Evolutionary conservation across 1,140 invertebrate species (phyloP).

Genomic region (Oscheius sp.): DNA sequence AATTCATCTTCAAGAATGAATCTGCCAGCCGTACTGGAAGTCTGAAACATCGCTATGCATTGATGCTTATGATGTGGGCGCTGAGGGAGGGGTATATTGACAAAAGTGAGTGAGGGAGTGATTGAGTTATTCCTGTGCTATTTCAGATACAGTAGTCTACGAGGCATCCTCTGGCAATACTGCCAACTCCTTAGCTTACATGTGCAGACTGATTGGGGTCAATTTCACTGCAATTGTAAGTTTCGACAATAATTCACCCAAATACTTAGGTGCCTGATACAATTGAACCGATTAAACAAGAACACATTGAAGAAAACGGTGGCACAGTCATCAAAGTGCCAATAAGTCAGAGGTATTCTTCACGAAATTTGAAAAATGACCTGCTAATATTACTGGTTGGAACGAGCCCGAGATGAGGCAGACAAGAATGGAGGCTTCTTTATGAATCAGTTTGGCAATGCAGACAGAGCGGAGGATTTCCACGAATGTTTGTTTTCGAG

Average conservation of each 20-base stretch:
- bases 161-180: conserved; percentile 48
- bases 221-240: conserved; percentile 33
- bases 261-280: conserved; percentile 30
- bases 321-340: conserved; percentile 31
- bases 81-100: conserved; percentile 27
- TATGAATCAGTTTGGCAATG: conserved; percentile 48
- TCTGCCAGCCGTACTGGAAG: conserved; percentile 30
- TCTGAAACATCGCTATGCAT: conserved; percentile 49
- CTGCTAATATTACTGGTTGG: background rate
- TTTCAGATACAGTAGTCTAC: conserved; percentile 39
- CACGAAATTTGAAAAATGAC: background rate
- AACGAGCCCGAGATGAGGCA: conserved; percentile 22
- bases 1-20: conserved; percentile 47
- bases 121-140: background rate
- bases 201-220: conserved; percentile 41
- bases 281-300: conserved; percentile 24
- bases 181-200: conserved; percentile 38
- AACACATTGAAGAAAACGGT: conserved; percentile 28
- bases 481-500: conserved; percentile 40
- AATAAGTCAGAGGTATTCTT: conserved; percentile 11
- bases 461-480: conserved; percentile 42
- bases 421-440: conserved; percentile 35
- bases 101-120: background rate
- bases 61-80: conserved; percentile 49
- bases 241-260: background rate